A percentile compares a stretch with the other conserved stretches of the same genome.
These are phyloP conservation scores for Cydia amplana DNA, from an alignment of 1,140 invertebrate species.

Conservation along the genomic window DNA sequence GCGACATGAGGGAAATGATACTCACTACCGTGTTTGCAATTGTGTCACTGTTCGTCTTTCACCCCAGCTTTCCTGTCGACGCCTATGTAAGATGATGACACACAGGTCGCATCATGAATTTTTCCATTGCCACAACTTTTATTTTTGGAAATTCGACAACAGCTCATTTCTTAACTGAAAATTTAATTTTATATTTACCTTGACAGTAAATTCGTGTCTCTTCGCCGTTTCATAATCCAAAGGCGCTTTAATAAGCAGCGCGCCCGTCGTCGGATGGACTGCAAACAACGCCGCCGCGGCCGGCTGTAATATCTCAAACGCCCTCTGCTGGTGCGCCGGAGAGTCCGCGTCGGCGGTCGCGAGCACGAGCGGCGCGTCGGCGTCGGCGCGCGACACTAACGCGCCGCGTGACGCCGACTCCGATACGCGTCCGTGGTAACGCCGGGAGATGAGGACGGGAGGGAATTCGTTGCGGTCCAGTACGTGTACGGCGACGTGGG, in stretches of 20 bases:
- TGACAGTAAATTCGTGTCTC: slow-evolving; percentile 89
- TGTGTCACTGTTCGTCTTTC: too few relatives aligned
- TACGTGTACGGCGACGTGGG: slow-evolving; percentile 87
- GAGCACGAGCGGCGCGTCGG: slow-evolving; percentile 87
- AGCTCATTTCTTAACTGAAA: too few relatives aligned
- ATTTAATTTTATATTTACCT: slow-evolving; percentile 58
- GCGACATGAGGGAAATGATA: too few relatives aligned
- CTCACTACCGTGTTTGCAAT: too few relatives aligned
- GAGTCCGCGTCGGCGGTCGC: slow-evolving; percentile 89
- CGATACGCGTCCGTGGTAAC: slow-evolving; percentile 74
- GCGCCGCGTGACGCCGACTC: slow-evolving; percentile 56
- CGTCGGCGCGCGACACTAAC: slow-evolving; percentile 82
- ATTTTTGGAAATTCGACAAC: too few relatives aligned
- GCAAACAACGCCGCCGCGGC: slow-evolving; percentile 87
- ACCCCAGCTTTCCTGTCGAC: too few relatives aligned
- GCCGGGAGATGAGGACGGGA: slow-evolving; percentile 90
- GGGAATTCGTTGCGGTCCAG: slow-evolving; percentile 92
- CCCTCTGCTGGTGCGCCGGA: slow-evolving; percentile 89
- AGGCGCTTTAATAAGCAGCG: slow-evolving; percentile 87
- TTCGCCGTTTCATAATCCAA: slow-evolving; percentile 91
- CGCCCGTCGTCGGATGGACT: slow-evolving; percentile 93
- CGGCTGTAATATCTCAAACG: slow-evolving; percentile 91
- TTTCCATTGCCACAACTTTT: too few relatives aligned
- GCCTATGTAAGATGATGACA: too few relatives aligned
- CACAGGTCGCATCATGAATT: too few relatives aligned